Conservation (phyloP, 2,888 invertebrate species). For the Noctua fimbriata region DNA sequence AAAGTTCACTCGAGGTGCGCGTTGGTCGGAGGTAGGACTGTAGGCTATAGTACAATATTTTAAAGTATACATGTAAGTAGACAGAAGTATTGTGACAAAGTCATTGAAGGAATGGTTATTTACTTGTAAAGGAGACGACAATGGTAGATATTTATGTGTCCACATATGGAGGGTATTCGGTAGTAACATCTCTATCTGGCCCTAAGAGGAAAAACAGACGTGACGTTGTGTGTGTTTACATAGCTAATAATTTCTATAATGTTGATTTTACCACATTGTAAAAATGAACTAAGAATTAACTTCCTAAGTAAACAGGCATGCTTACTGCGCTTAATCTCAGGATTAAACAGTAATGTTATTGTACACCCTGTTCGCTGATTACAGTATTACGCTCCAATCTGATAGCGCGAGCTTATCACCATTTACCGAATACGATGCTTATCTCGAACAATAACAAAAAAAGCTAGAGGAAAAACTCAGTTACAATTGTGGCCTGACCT, state of each 20-base stretch:
- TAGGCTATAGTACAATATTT: not conserved
- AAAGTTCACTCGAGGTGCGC: too few species aligned
- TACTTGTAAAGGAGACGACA: not conserved
- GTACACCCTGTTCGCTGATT: slow-evolving; percentile 52
- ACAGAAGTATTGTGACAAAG: not conserved
- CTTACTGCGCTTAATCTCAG: slow-evolving; percentile 10
- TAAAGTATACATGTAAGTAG: not conserved
- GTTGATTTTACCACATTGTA: not conserved
- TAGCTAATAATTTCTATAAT: not conserved
- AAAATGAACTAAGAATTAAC: not conserved
- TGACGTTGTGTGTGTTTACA: not conserved
- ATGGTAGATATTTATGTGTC: not conserved
- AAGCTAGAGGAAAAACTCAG: slow-evolving; percentile 39
- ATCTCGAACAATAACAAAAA: slow-evolving; percentile 53
- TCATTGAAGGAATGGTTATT: not conserved
- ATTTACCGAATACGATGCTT: slow-evolving; percentile 55
- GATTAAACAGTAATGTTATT: slow-evolving; percentile 33
- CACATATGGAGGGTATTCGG: not conserved
- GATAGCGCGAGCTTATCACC: slow-evolving; percentile 52
- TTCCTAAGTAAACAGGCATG: slow-evolving; percentile 3
- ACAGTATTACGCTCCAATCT: slow-evolving; percentile 48
- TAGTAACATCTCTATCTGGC: not conserved
- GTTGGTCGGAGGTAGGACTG: too few species aligned
- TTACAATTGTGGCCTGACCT: slow-evolving; percentile 32
- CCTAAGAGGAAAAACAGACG: not conserved